Percentiles rank a stretch among this genome's conserved stretches.
Evolutionary conservation across 2,113 vertebrate species (phyloP).

Genomic region (Chloropsis hardwickii): DNA sequence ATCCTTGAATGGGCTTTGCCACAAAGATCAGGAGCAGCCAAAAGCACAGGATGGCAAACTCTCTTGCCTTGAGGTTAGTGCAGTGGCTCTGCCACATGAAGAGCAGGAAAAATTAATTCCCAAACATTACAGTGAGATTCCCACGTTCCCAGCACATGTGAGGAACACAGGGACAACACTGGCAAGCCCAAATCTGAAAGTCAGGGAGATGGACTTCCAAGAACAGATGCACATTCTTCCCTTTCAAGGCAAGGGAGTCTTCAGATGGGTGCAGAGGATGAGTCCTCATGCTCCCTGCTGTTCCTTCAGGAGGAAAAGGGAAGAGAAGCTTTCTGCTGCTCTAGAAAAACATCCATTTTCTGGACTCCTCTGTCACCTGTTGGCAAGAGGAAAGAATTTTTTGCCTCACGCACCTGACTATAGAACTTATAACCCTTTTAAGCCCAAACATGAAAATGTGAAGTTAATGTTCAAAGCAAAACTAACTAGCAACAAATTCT

Average conservation of each 20-base stretch:
- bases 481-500: not conserved
- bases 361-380: not conserved
- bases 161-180: not conserved
- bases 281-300: not conserved
- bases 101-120: not conserved
- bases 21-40: not conserved
- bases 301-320: not conserved
- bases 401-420: not conserved
- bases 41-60: not conserved
- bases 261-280: not conserved
- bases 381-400: not conserved
- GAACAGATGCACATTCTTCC: not conserved
- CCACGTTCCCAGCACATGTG: not conserved
- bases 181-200: not conserved
- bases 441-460: not conserved
- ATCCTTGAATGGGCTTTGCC: not conserved
- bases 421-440: not conserved
- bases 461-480: not conserved
- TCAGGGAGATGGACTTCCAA: not conserved
- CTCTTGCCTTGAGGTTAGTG: not conserved
- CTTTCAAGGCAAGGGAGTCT: not conserved
- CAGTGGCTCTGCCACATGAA: not conserved
- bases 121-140: not conserved
- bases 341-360: not conserved
- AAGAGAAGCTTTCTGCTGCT: not conserved